Percentiles rank a stretch among this genome's conserved stretches.
Conservation (phyloP, 2,113 vertebrate genomes). For the Clarias gariepinus region DNA sequence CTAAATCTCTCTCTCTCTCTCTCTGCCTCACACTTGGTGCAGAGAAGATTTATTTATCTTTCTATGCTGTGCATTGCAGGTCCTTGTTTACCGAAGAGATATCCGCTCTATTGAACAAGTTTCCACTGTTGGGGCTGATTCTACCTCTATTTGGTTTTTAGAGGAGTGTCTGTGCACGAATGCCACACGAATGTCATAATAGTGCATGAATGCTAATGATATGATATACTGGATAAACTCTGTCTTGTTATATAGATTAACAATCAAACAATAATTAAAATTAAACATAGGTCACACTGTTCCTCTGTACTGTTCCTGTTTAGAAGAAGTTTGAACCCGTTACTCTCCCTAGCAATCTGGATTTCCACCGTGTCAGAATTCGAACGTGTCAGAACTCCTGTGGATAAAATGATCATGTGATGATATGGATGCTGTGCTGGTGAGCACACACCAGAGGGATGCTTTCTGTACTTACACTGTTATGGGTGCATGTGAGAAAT, state of each 20-base stretch:
- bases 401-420: conserved; percentile 35
- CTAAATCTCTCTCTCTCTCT: conserved; percentile 10
- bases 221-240: background rate
- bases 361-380: conserved; percentile 4
- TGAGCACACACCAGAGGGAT: conserved; percentile 23
- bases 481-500: conserved; percentile 12
- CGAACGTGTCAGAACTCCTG: background rate
- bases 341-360: background rate
- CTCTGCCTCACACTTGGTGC: background rate
- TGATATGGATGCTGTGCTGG: conserved; percentile 19
- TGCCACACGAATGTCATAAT: too few species aligned
- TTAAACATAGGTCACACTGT: background rate
- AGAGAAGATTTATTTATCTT: background rate
- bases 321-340: background rate
- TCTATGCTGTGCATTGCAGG: background rate
- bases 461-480: conserved; percentile 24
- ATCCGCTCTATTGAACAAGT: background rate
- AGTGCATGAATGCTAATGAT: background rate
- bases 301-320: background rate
- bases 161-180: background rate
- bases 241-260: background rate
- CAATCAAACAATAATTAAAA: background rate
- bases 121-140: background rate
- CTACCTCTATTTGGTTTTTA: background rate
- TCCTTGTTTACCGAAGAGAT: background rate